Evolutionary conservation across 2,888 invertebrate genomes (phyloP).

Genomic region (Lasioglossum morio): DNA sequence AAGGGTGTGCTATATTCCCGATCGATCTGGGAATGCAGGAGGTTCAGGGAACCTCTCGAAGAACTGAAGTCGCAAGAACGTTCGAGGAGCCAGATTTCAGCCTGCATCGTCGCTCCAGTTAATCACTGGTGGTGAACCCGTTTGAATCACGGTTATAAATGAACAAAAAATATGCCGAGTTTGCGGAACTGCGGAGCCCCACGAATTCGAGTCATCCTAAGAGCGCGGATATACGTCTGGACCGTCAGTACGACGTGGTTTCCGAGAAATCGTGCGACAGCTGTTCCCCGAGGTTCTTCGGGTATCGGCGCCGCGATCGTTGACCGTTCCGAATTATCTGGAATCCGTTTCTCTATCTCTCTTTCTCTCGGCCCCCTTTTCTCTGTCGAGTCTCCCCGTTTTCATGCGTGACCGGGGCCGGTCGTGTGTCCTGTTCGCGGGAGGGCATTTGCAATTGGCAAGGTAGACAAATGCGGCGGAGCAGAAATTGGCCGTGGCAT

Average conservation of each 20-base stretch:
- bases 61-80: neutral
- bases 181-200: neutral
- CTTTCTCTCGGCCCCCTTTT: conserved; percentile 40
- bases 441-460: conserved; percentile 78
- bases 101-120: neutral
- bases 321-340: conserved; percentile 65
- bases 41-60: neutral
- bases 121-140: neutral
- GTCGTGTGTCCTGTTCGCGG: conserved; percentile 27
- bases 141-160: neutral
- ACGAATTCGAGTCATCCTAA: neutral
- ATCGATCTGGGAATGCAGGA: neutral
- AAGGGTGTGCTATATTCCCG: neutral
- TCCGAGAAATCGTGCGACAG: neutral
- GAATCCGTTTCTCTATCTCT: neutral
- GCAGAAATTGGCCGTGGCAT: conserved; percentile 77
- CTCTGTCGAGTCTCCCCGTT: conserved; percentile 31
- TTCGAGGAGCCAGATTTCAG: neutral
- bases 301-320: conserved; percentile 22
- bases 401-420: conserved; percentile 27
- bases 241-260: neutral
- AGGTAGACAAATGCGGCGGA: conserved; percentile 82
- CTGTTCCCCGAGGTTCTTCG: neutral
- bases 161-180: neutral
- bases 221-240: neutral